Evolutionary conservation across 2,888 invertebrate genomes (phyloP), one percentile per base, ranked within the genome.

Genomic region (Drosophila emarginata): DNA sequence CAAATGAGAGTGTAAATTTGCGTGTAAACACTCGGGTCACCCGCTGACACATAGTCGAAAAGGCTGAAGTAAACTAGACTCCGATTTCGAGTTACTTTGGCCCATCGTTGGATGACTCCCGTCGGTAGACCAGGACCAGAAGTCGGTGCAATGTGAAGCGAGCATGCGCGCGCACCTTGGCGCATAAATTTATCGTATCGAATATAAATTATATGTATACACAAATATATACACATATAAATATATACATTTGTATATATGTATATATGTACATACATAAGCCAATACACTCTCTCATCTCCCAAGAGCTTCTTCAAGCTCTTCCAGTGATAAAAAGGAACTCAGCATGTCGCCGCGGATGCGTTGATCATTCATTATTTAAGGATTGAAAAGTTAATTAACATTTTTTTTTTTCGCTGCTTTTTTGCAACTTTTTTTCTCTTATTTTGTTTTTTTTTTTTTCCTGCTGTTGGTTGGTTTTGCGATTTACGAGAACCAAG

Each of bases 371-470:
- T 91, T 90, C 91, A 89, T 91, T 91, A 91, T 91, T 91, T 90
- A 91, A 90, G 91, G 91, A 89, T 89, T 91, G 91, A 91, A 91
- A 91, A 91, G 91, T 91, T 91, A 91, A 91, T 91, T 91, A 91
- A 91, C 91, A 91, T 91, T 91, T 91, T 90, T 32, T 32, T 32
- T 32, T 39, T 66, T 65, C 60, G 61, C 62, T 54, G 65, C 23
- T 23, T 23, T 23, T 23, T 23, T 23, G 23, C 23, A 23, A 23
- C 23, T 23, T 23, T 23, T 23, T 23, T 23, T 4, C 2, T 23
- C 23, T 23, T 23, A 1, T 28, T 28, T 28, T 28, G 87, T 40
- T 66, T 23, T 23, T 5, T 28, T 28, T 28, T 28, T 82, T 40
- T 66, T 65, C 57, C n/a, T n/a, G 61, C 62, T 54, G 65, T 65